Evolutionary conservation across 2,113 vertebrate genomes (phyloP), one percentile per base, ranked within the genome.

Genomic region (Carollia perspicillata): DNA sequence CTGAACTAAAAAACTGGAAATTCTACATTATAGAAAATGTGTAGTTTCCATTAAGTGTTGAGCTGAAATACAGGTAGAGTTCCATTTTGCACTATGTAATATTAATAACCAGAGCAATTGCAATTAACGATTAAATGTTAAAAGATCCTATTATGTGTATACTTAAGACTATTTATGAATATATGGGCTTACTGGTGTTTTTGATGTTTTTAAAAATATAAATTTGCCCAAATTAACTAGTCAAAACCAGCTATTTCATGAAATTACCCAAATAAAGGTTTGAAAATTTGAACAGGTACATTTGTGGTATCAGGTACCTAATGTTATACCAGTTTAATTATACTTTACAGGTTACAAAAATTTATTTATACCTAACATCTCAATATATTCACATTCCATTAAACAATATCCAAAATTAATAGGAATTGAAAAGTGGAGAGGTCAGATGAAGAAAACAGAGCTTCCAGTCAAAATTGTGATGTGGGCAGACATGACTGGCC

Each of bases 11-110:
- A 51, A 87, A 60, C 71, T 60, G 78, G 49, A 71, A 92, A 96
- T 55, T 90, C 37, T 94, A 81, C 65, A 89, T 90, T 91, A 80
- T 78, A 90, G 35, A 75, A 85, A 84, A 96, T 42, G 18, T 91
- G 8, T 37, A 55, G 51, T 72, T 93, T 92, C 66, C 92, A 58
- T 80, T 63, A 85, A 81, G 33, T 83, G 3, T 78, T 90, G 23
- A 35, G 30, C 51, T 85, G 53, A 96, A 58, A 58, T 23, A 58
- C 30, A 88, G 33, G 44, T 84, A 37, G 35, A 77, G 9, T 65
- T 80, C 18, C 55, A 12, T 35, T 16, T 35, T 71, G 14, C 6
- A 3, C 84, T 11, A 44, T 66, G 83, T 81, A 92, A 66, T 77
- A 60, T 90, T 93, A 66, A 37, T 4, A n/a, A 65, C 23, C 17